Evolutionary conservation across 1,140 invertebrate genomes (phyloP).

Genomic region (Diachasmimorpha longicaudata): DNA sequence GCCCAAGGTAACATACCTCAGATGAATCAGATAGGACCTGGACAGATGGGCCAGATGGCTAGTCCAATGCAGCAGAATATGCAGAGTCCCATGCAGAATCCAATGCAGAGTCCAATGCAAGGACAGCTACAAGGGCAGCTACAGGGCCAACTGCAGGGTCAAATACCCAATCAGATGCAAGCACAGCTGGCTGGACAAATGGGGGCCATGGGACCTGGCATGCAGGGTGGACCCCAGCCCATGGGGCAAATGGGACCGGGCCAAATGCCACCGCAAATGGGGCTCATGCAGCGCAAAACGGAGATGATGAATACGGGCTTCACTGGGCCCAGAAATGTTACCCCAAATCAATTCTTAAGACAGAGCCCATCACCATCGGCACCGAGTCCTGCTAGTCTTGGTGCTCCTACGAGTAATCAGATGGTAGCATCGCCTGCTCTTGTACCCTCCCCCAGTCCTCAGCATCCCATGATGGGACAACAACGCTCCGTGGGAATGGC

Average conservation of each 20-base stretch:
- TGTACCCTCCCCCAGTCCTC: slow-evolving; percentile 73
- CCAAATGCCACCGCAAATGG: slow-evolving; percentile 66
- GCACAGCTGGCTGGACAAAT: slow-evolving; percentile 63
- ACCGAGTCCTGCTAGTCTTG: slow-evolving; percentile 71
- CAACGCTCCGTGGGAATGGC: slow-evolving; percentile 69
- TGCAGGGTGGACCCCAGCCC: slow-evolving; percentile 58
- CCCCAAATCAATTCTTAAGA: slow-evolving; percentile 71
- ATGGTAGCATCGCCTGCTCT: slow-evolving; percentile 76
- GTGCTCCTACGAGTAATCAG: slow-evolving; percentile 66
- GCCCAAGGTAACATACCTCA: slow-evolving; percentile 54
- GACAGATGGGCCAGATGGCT: slow-evolving; percentile 50
- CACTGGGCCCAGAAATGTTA: slow-evolving; percentile 65
- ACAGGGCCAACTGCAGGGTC: slow-evolving; percentile 35
- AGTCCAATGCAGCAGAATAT: slow-evolving; percentile 57
- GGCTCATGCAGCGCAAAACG: slow-evolving; percentile 60
- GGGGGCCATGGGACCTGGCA: slow-evolving; percentile 52
- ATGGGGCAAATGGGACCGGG: slow-evolving; percentile 63
- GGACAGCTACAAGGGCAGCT: slow-evolving; percentile 50
- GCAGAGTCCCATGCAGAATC: slow-evolving; percentile 15
- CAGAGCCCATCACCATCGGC: slow-evolving; percentile 75
- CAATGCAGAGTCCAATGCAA: slow-evolving; percentile 30
- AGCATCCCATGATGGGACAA: slow-evolving; percentile 64
- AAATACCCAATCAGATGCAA: slow-evolving; percentile 47
- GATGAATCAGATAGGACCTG: slow-evolving; percentile 54
- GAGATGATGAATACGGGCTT: slow-evolving; percentile 62